These are phyloP conservation scores for Campoletis sonorensis DNA, from an alignment of 1,140 invertebrate genomes.

Conservation along the genomic window DNA sequence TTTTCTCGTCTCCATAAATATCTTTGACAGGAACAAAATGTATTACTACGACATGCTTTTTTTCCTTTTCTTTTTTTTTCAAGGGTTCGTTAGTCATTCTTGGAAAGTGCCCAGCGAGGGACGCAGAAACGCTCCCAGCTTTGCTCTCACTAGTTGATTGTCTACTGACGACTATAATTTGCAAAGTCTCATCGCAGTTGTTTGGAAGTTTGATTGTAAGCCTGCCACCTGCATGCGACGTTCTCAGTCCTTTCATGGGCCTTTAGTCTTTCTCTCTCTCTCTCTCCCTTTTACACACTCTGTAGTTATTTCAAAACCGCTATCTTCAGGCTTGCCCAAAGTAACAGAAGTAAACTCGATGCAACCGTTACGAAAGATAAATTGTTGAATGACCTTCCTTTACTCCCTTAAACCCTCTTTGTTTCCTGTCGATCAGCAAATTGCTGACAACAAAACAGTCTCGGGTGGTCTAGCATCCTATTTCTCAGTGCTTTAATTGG, in stretches of 20 bases:
- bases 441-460: background rate
- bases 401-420: background rate
- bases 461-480: too few species aligned
- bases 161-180: background rate
- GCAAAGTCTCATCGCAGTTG: background rate
- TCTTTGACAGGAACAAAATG: background rate
- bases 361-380: background rate
- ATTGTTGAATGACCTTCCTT: background rate
- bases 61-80: background rate
- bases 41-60: too few species aligned
- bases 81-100: background rate
- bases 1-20: too few species aligned
- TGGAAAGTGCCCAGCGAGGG: background rate
- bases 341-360: slow-evolving; percentile 1
- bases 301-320: background rate
- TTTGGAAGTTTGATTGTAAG: background rate
- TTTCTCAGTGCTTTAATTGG: too few species aligned
- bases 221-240: background rate
- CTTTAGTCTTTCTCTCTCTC: too few species aligned
- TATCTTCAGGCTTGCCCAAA: background rate
- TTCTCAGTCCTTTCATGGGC: background rate
- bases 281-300: background rate
- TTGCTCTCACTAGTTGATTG: background rate
- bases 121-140: background rate
- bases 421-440: background rate